These are phyloP conservation scores for Drosophila tani DNA, from an alignment of 1,140 invertebrate species.

Conservation along the genomic window DNA sequence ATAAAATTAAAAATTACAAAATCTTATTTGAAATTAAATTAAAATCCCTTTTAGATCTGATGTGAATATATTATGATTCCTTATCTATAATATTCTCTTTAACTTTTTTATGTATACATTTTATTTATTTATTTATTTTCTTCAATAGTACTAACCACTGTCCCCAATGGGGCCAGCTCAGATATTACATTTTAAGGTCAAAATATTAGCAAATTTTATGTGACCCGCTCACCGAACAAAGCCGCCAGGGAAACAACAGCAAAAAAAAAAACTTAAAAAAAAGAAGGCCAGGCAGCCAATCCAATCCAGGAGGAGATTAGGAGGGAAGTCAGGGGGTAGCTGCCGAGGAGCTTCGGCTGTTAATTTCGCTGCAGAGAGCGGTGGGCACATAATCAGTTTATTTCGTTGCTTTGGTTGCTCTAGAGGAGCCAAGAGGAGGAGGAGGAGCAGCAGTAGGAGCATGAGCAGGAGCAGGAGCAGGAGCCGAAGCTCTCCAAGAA, in stretches of 20 bases:
- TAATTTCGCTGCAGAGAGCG: conserved; percentile 65
- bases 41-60: too few relatives aligned
- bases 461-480: conserved; percentile 29
- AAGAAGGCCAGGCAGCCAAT: conserved; percentile 18
- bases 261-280: conserved; percentile 17
- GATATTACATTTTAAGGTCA: conserved; percentile 71
- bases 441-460: conserved; percentile 6
- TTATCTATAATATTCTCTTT: too few relatives aligned
- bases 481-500: conserved; percentile 26
- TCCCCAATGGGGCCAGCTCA: conserved; percentile 49
- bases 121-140: background rate
- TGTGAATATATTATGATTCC: too few relatives aligned
- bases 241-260: conserved; percentile 12
- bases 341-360: conserved; percentile 48
- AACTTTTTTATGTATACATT: too few relatives aligned
- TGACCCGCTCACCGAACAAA: conserved; percentile 54
- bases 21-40: too few relatives aligned
- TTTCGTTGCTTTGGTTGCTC: conserved; percentile 61
- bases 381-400: conserved; percentile 79
- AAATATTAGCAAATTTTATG: conserved; percentile 80
- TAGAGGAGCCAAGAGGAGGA: conserved; percentile 13
- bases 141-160: conserved; percentile 29
- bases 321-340: conserved; percentile 8
- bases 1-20: too few relatives aligned
- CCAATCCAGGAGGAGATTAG: background rate